Percentiles rank a stretch among this genome's conserved stretches.
Evolutionary conservation across 2,888 invertebrate genomes (phyloP).

Genomic region (Drosophila parthenogenetica): DNA sequence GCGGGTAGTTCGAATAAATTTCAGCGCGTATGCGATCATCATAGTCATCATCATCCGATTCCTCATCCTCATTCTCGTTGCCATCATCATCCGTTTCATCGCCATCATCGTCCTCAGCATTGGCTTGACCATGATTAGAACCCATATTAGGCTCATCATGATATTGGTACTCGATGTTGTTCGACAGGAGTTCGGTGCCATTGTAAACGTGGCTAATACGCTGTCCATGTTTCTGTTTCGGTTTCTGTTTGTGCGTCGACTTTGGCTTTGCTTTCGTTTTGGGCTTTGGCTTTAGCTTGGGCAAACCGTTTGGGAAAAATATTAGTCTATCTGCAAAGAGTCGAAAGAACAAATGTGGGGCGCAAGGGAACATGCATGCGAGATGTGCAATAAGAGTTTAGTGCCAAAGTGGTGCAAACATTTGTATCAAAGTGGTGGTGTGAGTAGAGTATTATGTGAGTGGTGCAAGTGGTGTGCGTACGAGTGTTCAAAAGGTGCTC

Average conservation of each 20-base stretch:
- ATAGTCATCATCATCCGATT: slow-evolving; percentile 86
- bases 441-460: slow-evolving; percentile 24
- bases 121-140: slow-evolving; percentile 77
- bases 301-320: slow-evolving; percentile 83
- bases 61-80: slow-evolving; percentile 67
- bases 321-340: slow-evolving; percentile 83
- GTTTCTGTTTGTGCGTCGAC: slow-evolving; percentile 30
- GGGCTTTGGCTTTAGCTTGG: slow-evolving; percentile 80
- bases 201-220: slow-evolving; percentile 43
- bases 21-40: slow-evolving; percentile 86
- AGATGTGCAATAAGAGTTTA: slow-evolving; percentile 72
- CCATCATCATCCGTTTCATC: slow-evolving; percentile 78
- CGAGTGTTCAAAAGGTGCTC: slow-evolving; percentile 67
- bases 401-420: slow-evolving; percentile 72
- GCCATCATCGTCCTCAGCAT: slow-evolving; percentile 10
- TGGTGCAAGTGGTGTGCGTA: slow-evolving; percentile 34
- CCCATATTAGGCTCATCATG: slow-evolving; percentile 55
- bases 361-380: slow-evolving; percentile 49
- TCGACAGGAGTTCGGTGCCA: slow-evolving; percentile 66
- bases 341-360: slow-evolving; percentile 14
- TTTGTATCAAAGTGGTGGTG: slow-evolving; percentile 19
- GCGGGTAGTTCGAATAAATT: slow-evolving; percentile 86
- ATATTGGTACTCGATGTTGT: slow-evolving; percentile 73
- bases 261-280: slow-evolving; percentile 71
- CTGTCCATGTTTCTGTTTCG: slow-evolving; percentile 42